Base-by-base conservation (phyloP, 2,113 vertebrate species). In the Neogale vison region DNA sequence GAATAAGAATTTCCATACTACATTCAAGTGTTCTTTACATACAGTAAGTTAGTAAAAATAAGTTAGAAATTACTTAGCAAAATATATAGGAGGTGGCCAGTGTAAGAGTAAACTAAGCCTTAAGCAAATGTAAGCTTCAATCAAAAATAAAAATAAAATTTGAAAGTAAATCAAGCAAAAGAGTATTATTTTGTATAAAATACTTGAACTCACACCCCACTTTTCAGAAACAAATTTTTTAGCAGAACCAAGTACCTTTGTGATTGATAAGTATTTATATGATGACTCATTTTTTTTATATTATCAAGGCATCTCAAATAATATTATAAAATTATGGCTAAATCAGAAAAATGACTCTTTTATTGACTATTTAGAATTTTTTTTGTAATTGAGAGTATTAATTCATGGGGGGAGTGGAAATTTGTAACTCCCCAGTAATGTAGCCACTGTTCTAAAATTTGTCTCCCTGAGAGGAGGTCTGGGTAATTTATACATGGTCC, bases 101-200 rank as follows among this genome's bases (percentile, higher is more conserved):
- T 61, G 15, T 80, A 88, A 80, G 77, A 81, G 20, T 91, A 69
- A 96, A 79, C 45, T 50, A 84, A 81, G 21, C 50, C 15, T 92
- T n/a, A 76, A 24, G 67, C 50, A 63, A 67, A 94, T 85, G 42
- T 52, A 77, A 71, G 45, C 61, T 21, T 93, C 63, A 47, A 4
- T 85, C 57, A 71, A 80, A 96, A 85, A 57, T 34, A 8, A 85
- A 97, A 93, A 71, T 89, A 52, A 93, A 81, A 10, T 93, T 80
- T 57, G 9, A 84, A 96, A 50, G 18, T 67, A 72, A 69, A 90
- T 57, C 74, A 87, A 94, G 13, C 45, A 4, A 90, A 90, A 84
- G 3, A 79, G 42, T 81, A 79, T 42, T 21, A 81, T 87, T 93
- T 94, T 50, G 47, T 84, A 42, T 72, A 89, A 94, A 90, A 79